Evolutionary conservation across 1,140 invertebrate species (phyloP), one percentile per base, ranked within the genome.

Genomic region (Anagrus nilaparvatae): DNA sequence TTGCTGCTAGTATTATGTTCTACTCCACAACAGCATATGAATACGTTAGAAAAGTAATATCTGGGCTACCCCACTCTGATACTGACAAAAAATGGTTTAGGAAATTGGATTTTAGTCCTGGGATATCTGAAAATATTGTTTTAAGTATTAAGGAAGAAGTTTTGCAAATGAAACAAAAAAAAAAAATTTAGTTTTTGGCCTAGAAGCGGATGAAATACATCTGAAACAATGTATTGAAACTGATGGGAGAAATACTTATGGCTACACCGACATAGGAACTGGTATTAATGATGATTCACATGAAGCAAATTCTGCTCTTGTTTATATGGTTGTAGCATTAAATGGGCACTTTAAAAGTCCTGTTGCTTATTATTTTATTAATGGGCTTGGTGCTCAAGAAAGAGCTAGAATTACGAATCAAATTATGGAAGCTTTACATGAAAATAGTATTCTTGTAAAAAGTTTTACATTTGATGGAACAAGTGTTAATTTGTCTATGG

Each of bases 401-500:
- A 41, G 33, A 33, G 21, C 20, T 12, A 24, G 5, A 2, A 32
- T 5, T 14, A 19, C n/a, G n/a, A 32, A 7, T 18, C 8, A 2
- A 9, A 29, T 13, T 0, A 2, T 33, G 3, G 12, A 5, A 16
- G 5, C 13, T 16, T 40, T 47, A 17, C 28, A 45, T 54, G 48
- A 46, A 5, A 24, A 48, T 23, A 35, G 30, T 10, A 40, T 51
- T 18, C 20, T 37, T 28, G 34, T 46, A 9, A 20, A 32, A 2
- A 36, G 21, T 13, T 12, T 50, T 0, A 50, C 45, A 1, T 44
- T 51, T 19, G 49, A 51, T 21, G 43, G 49, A 5, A 38, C 46
- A 5, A 6, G 32, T 14, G 24, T 32, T 20, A 47, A 51, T 36
- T 36, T 47, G 27, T 14, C 12, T 9, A 44, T 45, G 4, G 20